These are phyloP conservation scores for Cossypha niveicapilla DNA, from an alignment of 2,797 vertebrate genomes.

Conservation along the genomic window DNA sequence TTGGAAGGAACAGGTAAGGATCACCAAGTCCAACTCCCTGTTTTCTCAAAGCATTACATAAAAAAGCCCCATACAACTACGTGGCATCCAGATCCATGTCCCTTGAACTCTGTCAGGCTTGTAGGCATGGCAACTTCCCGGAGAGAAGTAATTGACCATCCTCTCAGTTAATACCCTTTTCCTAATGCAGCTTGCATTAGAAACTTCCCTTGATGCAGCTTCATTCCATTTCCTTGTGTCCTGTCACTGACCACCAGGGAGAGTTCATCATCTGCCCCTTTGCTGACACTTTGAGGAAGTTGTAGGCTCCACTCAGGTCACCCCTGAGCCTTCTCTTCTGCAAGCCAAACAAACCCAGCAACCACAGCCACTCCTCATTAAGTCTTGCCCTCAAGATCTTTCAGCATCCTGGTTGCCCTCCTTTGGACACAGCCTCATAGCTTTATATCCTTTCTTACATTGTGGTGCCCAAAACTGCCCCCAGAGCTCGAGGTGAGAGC, in stretches of 20 bases:
- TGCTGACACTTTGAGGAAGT: background rate
- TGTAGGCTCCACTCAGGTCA: fast-evolving
- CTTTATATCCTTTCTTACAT: background rate
- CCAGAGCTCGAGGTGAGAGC: fast-evolving
- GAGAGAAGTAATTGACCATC: fast-evolving
- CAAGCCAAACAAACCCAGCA: background rate
- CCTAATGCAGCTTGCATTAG: too few relatives aligned
- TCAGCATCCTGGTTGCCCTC: background rate
- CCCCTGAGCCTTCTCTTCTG: background rate
- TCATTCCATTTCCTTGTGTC: background rate
- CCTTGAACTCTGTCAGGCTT: background rate
- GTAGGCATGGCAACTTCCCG: fast-evolving
- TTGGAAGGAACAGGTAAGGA: background rate
- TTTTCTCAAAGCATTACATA: background rate
- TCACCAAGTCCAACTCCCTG: background rate
- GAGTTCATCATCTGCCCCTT: background rate
- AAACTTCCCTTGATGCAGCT: background rate
- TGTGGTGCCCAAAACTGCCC: fast-evolving
- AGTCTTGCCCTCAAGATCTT: background rate
- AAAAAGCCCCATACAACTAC: background rate
- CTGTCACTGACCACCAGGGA: fast-evolving
- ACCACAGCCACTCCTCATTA: background rate
- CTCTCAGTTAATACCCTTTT: background rate
- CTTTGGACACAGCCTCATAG: background rate
- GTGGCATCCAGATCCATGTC: fast-evolving